Conservation (phyloP, 2,888 invertebrate species). For the Epinotia brunnichana region DNA sequence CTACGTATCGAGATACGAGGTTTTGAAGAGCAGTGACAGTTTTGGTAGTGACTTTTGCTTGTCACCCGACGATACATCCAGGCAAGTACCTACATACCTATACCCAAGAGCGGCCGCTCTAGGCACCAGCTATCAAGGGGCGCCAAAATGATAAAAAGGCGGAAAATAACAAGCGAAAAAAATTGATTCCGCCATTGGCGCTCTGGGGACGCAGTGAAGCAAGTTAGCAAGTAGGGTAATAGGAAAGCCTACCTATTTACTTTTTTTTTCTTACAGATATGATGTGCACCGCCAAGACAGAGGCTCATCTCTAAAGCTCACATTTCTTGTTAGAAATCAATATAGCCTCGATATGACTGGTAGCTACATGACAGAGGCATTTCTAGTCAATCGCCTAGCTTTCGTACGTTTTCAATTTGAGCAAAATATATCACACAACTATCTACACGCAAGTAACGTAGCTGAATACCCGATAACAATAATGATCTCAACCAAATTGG, state of each 20-base stretch:
- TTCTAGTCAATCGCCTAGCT: background rate
- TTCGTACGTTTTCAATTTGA: background rate
- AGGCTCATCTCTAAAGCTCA: background rate
- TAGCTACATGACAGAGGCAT: constrained; percentile 4
- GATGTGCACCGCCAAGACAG: background rate
- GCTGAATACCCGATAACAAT: background rate
- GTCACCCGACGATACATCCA: no score
- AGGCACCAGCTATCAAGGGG: no score
- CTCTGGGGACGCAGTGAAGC: no score
- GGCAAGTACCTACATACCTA: no score
- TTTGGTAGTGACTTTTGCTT: no score
- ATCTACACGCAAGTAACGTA: background rate
- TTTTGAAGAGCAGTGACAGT: no score
- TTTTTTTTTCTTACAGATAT: background rate
- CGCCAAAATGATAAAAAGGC: no score
- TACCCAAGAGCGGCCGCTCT: no score
- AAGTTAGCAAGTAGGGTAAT: no score
- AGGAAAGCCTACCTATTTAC: background rate
- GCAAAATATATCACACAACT: background rate
- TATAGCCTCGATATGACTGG: background rate
- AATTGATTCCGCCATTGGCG: no score
- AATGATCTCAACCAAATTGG: constrained; percentile 1
- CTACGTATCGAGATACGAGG: no score
- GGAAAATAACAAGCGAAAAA: no score
- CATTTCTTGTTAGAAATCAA: background rate